Evolutionary conservation across 2,888 invertebrate genomes (phyloP).

Genomic region (Sminthurinus aureus): DNA sequence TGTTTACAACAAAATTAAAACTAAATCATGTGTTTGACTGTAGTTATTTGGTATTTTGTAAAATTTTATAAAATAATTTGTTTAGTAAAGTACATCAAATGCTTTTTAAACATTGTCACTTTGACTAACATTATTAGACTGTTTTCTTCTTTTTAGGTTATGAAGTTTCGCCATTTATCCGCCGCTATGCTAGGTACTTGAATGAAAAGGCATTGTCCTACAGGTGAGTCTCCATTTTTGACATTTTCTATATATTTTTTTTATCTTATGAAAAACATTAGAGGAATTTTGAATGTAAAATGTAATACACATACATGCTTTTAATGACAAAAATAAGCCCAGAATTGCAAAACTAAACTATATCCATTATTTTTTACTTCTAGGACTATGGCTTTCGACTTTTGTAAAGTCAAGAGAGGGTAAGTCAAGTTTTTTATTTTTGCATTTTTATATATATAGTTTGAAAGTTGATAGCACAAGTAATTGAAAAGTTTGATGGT

Average conservation of each 20-base stretch:
- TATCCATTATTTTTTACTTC: too few relatives aligned
- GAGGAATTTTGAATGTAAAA: too few relatives aligned
- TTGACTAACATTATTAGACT: background rate
- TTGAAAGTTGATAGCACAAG: background rate
- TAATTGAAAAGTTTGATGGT: too few relatives aligned
- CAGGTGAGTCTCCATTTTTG: conserved; percentile 61
- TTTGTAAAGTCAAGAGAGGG: conserved; percentile 99
- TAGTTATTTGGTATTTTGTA: background rate
- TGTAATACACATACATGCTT: too few relatives aligned
- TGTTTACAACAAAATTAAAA: too few relatives aligned
- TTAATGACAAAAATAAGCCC: too few relatives aligned
- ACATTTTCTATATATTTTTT: too few relatives aligned
- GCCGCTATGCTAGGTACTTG: conserved; percentile 98
- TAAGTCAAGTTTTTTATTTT: conserved; percentile 63
- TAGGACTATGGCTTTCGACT: conserved; percentile 97
- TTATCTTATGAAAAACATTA: too few relatives aligned
- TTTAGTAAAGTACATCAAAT: background rate
- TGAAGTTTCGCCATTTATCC: conserved; percentile 99
- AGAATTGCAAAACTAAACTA: too few relatives aligned
- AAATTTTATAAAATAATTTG: background rate
- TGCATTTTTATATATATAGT: background rate
- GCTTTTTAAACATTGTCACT: background rate
- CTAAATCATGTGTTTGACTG: background rate
- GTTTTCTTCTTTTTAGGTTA: conserved; percentile 73
- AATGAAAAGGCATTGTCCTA: conserved; percentile 99